Conservation (phyloP, 2,113 vertebrate genomes). For the Vulpes lagopus region DNA sequence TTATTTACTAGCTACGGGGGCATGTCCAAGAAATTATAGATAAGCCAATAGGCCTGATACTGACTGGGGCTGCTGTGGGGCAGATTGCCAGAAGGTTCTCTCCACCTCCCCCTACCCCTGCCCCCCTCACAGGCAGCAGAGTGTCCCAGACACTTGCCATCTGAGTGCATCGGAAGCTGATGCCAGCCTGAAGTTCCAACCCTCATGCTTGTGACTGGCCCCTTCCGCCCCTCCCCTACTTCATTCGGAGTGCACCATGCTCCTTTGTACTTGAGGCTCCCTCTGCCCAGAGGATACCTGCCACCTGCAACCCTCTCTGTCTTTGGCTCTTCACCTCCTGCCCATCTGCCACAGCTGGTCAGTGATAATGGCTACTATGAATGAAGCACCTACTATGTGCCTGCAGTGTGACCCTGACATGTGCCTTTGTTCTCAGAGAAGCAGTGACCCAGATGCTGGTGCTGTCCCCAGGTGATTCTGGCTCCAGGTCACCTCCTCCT, state of each 20-base stretch:
- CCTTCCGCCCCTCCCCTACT: not conserved
- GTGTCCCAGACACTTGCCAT: not conserved
- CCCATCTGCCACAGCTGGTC: not conserved
- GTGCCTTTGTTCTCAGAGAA: fast-evolving
- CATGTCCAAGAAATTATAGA: slow-evolving; percentile 65
- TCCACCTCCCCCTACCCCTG: not conserved
- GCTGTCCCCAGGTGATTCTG: fast-evolving
- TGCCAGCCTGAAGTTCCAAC: not conserved
- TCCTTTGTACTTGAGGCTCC: not conserved
- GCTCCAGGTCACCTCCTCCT: not conserved
- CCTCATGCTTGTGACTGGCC: not conserved
- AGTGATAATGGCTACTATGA: fast-evolving
- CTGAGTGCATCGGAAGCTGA: fast-evolving
- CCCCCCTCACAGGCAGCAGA: not conserved
- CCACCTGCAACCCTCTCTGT: not conserved
- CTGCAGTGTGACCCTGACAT: fast-evolving
- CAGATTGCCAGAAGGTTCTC: not conserved
- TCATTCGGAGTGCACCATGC: not conserved
- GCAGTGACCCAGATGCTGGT: fast-evolving
- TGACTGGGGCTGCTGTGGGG: not conserved
- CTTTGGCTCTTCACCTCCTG: not conserved
- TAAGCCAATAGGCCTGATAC: slow-evolving; percentile 56
- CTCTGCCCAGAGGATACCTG: not conserved
- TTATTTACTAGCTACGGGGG: slow-evolving; percentile 72
- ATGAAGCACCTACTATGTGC: fast-evolving